Percentiles rank a stretch among this genome's conserved stretches.
Conservation (phyloP, 2,113 vertebrate species). For the Sapajus apella region DNA sequence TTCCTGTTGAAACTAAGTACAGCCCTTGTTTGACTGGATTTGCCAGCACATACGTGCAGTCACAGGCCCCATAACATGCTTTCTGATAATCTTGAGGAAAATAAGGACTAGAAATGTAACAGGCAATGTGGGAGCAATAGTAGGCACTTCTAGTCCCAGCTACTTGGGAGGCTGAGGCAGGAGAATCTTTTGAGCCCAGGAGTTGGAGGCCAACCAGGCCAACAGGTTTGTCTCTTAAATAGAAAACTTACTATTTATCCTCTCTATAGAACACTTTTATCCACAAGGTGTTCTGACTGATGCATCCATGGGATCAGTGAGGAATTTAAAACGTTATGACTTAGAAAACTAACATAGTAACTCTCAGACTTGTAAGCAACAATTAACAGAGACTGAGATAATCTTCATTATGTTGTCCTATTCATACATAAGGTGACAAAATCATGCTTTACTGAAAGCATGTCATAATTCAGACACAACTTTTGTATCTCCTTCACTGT, state of each 20-base stretch:
- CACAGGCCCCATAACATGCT: not conserved
- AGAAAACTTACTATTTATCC: not conserved
- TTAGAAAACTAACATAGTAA: conserved; percentile 51
- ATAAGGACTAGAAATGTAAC: conserved; percentile 36
- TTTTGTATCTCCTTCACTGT: not conserved
- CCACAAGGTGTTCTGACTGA: not conserved
- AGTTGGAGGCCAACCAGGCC: not conserved
- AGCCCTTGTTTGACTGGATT: not conserved
- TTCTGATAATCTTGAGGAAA: conserved; percentile 6
- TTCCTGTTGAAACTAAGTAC: not conserved
- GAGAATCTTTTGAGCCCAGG: not conserved
- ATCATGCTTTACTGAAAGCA: not conserved
- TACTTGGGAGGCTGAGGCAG: not conserved
- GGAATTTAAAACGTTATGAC: conserved; percentile 40
- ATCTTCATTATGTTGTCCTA: not conserved
- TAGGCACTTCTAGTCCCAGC: not conserved
- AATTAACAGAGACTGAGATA: conserved; percentile 34
- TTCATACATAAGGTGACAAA: conserved; percentile 16
- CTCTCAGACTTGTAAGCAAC: conserved; percentile 49
- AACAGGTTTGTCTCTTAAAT: not conserved
- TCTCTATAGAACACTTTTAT: conserved; percentile 7
- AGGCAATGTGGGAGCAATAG: not conserved
- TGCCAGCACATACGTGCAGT: conserved; percentile 21
- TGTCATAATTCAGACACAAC: conserved; percentile 22
- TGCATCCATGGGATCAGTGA: not conserved